These are phyloP conservation scores for Diachasmimorpha longicaudata DNA, from an alignment of 1,140 invertebrate genomes.

Conservation along the genomic window DNA sequence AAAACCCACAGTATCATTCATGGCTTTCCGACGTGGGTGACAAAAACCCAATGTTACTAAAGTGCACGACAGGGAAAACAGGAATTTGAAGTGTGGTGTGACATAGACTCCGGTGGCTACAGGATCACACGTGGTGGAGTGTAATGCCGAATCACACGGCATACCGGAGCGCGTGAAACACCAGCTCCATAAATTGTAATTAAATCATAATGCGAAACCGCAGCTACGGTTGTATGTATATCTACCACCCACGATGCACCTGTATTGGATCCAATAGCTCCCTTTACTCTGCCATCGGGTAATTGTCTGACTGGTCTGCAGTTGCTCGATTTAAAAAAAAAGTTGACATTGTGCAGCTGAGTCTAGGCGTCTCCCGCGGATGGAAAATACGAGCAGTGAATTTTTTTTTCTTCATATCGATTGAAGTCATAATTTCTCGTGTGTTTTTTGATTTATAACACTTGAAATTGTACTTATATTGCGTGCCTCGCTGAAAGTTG, in stretches of 20 bases:
- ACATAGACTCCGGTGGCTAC: not conserved
- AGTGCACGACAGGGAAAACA: constrained; percentile 10
- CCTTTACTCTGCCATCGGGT: not conserved
- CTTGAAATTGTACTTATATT: no score
- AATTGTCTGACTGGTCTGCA: not conserved
- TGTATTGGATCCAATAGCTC: not conserved
- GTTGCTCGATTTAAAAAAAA: no score
- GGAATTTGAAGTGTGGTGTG: not conserved
- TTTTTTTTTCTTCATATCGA: not conserved
- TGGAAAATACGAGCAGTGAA: not conserved
- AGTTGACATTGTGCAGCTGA: no score
- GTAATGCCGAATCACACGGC: constrained; percentile 42
- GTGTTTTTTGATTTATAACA: constrained; percentile 13
- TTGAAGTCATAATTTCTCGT: not conserved
- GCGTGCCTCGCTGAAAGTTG: not conserved
- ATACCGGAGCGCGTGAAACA: constrained; percentile 33
- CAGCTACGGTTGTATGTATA: constrained; percentile 27
- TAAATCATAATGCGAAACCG: constrained; percentile 44
- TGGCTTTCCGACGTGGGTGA: constrained; percentile 13
- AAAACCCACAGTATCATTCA: constrained; percentile 12
- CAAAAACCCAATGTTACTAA: constrained; percentile 6
- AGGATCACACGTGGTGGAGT: not conserved
- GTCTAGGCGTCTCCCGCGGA: not conserved
- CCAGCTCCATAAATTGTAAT: constrained; percentile 50
- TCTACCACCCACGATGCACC: constrained; percentile 19